Evolutionary conservation across 2,888 invertebrate genomes (phyloP), one percentile per base, ranked within the genome.

Genomic region (Hydrotaea cyrtoneurina): DNA sequence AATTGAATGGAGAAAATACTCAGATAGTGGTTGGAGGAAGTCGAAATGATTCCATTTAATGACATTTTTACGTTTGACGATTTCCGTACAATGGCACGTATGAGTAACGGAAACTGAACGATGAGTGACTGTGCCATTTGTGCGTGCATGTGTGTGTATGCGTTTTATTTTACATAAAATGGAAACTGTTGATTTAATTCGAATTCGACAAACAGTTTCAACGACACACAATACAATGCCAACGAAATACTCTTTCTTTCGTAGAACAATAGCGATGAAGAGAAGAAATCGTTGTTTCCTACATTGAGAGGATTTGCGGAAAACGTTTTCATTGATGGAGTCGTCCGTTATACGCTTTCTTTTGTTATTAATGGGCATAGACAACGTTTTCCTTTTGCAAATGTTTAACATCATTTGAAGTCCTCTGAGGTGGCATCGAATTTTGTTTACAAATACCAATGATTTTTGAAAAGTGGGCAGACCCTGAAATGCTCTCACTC

Each of bases 61-160:
- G 21, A 10, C 55, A 55, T 21, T 21, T 55, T 55, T 55, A 53
- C 53, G 53, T 53, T 19, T 55, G 53, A 19, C 55, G 19, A 55
- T 55, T 55, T 55, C 55, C 55, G 55, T 4, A 55, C 55, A 55
- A 55, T 55, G 55, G 55, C 55, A 21, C 55, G 55, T 55, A 21
- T 55, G 55, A 55, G 19, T 19, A 19, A 55, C 55, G 21, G 39
- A 39, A 39, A 2, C 8, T 39, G 39, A 8, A 36, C 36, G 8
- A 39, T 31, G 31, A 31, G 31, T 7, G 39, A 39, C 39, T 13
- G 13, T 39, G 11, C 7, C 39, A 13, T 8, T 10, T 3, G 1
- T 39, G 3, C 1, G 4, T 10, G 10, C 39, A 39, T 8, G 11
- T 8, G 4, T 10, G 10, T 10, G 10, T 8, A 1, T 8, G 13